Percentiles rank a stretch among this genome's conserved stretches.
phyloP scores from a whole-genome alignment of 1,140 invertebrate species.

The Wasmannia auropunctata region DNA sequence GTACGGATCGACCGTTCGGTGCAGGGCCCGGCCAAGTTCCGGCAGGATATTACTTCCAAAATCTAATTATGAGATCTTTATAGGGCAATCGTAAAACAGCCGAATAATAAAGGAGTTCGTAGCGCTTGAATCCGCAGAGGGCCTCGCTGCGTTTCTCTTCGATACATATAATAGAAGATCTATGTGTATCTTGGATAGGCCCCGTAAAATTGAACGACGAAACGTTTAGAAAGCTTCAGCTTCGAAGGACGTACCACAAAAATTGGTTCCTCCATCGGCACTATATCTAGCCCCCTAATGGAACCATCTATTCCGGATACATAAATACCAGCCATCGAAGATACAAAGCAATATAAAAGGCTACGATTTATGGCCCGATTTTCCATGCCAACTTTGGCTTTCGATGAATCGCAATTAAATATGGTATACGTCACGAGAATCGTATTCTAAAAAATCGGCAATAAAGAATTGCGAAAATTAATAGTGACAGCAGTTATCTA shows the following conservation, averaged over 20 bases:
- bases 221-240: background rate
- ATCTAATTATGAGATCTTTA: conserved; percentile 86
- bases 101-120: conserved; percentile 68
- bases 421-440: background rate
- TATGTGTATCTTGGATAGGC: background rate
- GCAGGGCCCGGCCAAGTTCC: conserved; percentile 5
- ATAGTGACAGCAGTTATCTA: background rate
- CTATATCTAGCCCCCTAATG: background rate
- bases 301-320: background rate
- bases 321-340: background rate
- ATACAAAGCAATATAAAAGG: background rate
- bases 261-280: background rate
- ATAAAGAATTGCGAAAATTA: background rate
- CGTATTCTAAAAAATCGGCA: background rate
- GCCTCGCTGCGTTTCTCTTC: background rate
- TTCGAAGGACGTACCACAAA: background rate
- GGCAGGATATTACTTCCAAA: conserved; percentile 83
- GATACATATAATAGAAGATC: conserved; percentile 62
- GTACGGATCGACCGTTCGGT: background rate
- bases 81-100: conserved; percentile 85
- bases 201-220: background rate
- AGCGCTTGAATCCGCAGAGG: conserved; percentile 38
- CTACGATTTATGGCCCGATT: background rate
- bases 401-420: background rate
- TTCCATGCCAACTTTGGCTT: background rate